Evolutionary conservation across 1,140 invertebrate species (phyloP), one percentile per base, ranked within the genome.

Genomic region (Drosophila trapezifrons): DNA sequence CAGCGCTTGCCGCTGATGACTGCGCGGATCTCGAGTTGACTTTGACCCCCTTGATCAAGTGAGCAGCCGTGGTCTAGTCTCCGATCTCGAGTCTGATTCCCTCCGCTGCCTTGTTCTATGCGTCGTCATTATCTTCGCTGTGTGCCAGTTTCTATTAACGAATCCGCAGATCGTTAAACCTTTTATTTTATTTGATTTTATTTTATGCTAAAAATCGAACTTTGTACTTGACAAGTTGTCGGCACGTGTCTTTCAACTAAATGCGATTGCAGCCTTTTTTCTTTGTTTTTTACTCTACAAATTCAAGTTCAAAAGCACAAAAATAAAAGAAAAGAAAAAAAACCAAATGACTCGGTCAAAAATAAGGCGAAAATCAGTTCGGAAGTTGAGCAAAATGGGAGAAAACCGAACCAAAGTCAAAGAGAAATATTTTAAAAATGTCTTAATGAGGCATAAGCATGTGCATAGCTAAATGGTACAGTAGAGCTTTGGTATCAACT

Each of bases 21-120:
- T 65, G 77, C 69, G 76, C 64, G 67, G 59, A 57, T 76, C 72
- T 79, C 64, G 66, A 76, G 73, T 80, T 80, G 84, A 89, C 84
- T 87, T 87, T 87, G 84, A 87, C 84, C 84, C 69, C 76, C 69
- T 74, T 80, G 69, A 69, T 73, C 38, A 60, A 74, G 56, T 66
- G 56, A 82, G 54, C 82, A 78, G 49, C 78, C 71, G 47, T 70
- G 76, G 81, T 78, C 74, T 81, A 76, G 52, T 80, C 80, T 73
- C 56, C 27, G 22, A 46, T 37, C 59, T 56, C 42, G 35, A 46
- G 22, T 22, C 22, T 64, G 56, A 55, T 47, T 54, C 67, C 67
- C 64, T 56, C 54, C 56, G 60, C 37, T 78, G 42, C 43, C 54
- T 40, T 54, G 60, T 72, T 66, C 57, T 76, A 63, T 63, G 25